phyloP scores from a whole-genome alignment of 2,888 invertebrate species.

The Spicauda simplicius region DNA sequence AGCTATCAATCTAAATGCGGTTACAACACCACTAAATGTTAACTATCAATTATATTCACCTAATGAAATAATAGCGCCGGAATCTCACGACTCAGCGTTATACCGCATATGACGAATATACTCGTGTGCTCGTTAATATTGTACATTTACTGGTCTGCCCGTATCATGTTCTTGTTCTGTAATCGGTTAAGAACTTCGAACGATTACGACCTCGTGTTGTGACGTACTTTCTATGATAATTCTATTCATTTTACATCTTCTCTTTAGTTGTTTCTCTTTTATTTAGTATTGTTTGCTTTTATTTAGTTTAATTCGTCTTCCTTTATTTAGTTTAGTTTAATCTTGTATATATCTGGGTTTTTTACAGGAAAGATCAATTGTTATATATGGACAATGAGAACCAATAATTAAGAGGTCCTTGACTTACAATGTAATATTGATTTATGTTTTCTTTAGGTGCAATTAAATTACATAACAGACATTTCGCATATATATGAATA shows the following conservation, averaged over 20 bases:
- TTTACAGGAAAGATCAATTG: too few species aligned
- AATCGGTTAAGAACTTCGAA: slow-evolving; percentile 16
- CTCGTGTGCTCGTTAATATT: slow-evolving; percentile 32
- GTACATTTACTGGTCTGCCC: slow-evolving; percentile 36
- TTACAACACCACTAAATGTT: slow-evolving; percentile 64
- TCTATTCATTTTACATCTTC: slow-evolving; percentile 4
- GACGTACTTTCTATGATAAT: slow-evolving; percentile 17
- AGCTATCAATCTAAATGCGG: slow-evolving; percentile 71
- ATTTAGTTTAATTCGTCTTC: too few species aligned
- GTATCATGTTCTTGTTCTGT: slow-evolving; percentile 34
- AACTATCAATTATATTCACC: slow-evolving; percentile 77
- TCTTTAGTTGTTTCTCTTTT: not conserved
- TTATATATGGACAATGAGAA: too few species aligned
- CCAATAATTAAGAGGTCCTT: not conserved
- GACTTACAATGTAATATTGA: not conserved
- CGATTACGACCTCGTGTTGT: slow-evolving; percentile 3
- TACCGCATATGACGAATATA: slow-evolving; percentile 47
- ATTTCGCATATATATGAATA: not conserved
- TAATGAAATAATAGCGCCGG: slow-evolving; percentile 73
- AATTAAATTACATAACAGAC: not conserved
- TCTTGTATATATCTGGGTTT: too few species aligned
- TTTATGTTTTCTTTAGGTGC: not conserved
- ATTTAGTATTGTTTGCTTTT: too few species aligned
- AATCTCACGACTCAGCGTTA: slow-evolving; percentile 62
- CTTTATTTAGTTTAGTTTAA: too few species aligned